phyloP scores from a whole-genome alignment of 1,140 invertebrate genomes.

The Pentalonia nigronervosa region DNA sequence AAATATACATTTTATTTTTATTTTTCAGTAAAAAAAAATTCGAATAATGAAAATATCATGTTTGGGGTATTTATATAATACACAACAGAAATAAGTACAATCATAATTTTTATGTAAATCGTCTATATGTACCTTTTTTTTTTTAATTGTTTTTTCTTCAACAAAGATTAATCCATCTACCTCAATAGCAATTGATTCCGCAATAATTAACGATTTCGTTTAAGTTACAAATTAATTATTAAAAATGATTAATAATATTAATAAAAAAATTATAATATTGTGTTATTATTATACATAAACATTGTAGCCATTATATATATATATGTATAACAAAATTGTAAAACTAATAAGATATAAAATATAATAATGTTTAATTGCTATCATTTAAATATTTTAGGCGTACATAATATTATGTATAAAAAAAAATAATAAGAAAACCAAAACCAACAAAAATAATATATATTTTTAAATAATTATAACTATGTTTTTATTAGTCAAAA shows the following conservation, averaged over 20 bases:
- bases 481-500: slow-evolving; percentile 58
- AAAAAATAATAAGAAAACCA: slow-evolving; percentile 25
- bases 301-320: slow-evolving; percentile 19
- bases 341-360: slow-evolving; percentile 24
- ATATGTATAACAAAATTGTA: slow-evolving; percentile 31
- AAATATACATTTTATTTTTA: neutral
- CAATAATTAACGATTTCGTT: slow-evolving; percentile 38
- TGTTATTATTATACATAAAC: slow-evolving; percentile 38
- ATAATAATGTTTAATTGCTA: slow-evolving; percentile 15
- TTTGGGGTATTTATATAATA: neutral
- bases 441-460: slow-evolving; percentile 47
- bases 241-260: neutral
- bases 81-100: slow-evolving; percentile 43
- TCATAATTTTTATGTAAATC: slow-evolving; percentile 45
- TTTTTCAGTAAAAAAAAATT: neutral
- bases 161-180: slow-evolving; percentile 35
- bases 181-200: slow-evolving; percentile 43
- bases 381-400: slow-evolving; percentile 33
- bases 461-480: slow-evolving; percentile 56
- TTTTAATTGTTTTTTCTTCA: neutral
- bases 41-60: slow-evolving; percentile 13
- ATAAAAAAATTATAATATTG: slow-evolving; percentile 31
- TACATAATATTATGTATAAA: slow-evolving; percentile 18
- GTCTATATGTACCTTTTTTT: neutral
- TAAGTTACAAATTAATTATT: slow-evolving; percentile 42